Base-by-base conservation (phyloP, 2,113 vertebrate genomes). In the Sisor rabdophorus region DNA sequence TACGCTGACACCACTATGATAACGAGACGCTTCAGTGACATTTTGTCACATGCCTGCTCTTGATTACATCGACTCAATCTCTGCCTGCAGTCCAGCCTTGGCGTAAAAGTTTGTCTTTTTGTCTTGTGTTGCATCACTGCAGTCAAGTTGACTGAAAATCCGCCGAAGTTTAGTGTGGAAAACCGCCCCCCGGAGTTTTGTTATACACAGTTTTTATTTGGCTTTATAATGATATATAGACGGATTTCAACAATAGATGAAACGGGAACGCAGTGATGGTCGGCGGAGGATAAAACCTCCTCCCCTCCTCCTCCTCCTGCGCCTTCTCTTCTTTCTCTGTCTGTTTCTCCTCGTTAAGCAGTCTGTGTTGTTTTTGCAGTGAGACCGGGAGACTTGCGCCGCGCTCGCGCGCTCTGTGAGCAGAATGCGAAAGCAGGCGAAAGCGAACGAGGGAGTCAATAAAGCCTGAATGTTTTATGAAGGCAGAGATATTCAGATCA, bases 391-490 rank as follows among this genome's bases (percentile, higher is more conserved):
- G 77, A 56, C 77, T 78, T n/a, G 63, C 63, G 32, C 50, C 53
- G 78, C 86, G 82, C 85, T 83, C 80, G 85, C 81, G 59, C 32
- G 52, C 86, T 87, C 85, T 85, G 77, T 87, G 87, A 88, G 87
- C 79, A 82, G 87, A 89, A 88, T 89, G 80, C 76, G 79, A 88
- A 89, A 86, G 85, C 87, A 79, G 87, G 88, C 82, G 79, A 88
- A 88, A 81, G 9, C 36, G 87, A 85, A 87, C 74, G 56, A 86
- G 87, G 87, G 91, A 93, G 92, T 93, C 94, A 92, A 93, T 90
- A 93, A 91, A 90, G 85, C 85, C 89, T 94, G 93, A 93, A 94
- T 96, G 88, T 95, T 93, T 94, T 91, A 94, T 94, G 94, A 94
- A 94, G 91, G 93, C 90, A 89, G 92, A 93, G 93, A 85, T 93